Evolutionary conservation across 2,797 vertebrate genomes (phyloP).

Genomic region (Rhodeus uyekii): DNA sequence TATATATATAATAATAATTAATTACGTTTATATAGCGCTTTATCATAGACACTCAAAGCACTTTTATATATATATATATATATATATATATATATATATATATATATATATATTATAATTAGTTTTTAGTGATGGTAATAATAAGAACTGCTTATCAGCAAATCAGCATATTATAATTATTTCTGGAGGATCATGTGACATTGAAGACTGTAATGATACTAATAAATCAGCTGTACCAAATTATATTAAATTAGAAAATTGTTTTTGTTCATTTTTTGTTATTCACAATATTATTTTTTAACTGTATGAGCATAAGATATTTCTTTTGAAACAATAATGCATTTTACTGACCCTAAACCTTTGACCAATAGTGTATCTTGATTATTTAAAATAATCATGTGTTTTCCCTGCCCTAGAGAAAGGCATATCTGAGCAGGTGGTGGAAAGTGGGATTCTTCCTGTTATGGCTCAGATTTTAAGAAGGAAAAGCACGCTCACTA

Average conservation of each 20-base stretch:
- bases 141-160: background rate
- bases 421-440: conserved; percentile 77
- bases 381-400: background rate
- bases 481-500: conserved; percentile 72
- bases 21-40: too few relatives aligned
- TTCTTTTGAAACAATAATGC: background rate
- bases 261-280: background rate
- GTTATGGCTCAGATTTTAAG: conserved; percentile 79
- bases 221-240: background rate
- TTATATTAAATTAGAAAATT: background rate
- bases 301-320: background rate
- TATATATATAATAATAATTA: too few relatives aligned
- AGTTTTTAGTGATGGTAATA: too few relatives aligned
- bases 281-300: background rate
- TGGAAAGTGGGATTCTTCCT: conserved; percentile 78
- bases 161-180: background rate
- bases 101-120: too few relatives aligned
- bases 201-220: background rate
- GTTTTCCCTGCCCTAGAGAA: conserved; percentile 66
- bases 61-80: too few relatives aligned
- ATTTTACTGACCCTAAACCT: background rate
- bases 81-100: too few relatives aligned
- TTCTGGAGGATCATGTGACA: background rate
- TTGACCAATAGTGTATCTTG: conserved; percentile 11
- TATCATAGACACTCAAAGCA: too few relatives aligned